phyloP scores from a whole-genome alignment of 2,797 vertebrate genomes.

The Chromis chromis region DNA sequence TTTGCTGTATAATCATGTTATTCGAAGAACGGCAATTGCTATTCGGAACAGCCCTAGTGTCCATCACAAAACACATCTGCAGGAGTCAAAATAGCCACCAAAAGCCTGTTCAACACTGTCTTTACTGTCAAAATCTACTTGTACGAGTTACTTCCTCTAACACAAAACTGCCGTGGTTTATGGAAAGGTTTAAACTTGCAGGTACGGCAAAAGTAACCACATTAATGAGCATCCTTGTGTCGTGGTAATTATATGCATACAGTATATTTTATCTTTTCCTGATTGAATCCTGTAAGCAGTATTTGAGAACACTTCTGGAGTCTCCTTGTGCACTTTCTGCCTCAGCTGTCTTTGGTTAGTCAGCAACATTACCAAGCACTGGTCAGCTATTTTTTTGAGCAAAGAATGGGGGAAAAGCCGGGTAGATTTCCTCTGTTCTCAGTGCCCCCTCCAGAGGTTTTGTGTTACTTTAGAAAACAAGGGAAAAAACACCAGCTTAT shows the following conservation, averaged over 20 bases:
- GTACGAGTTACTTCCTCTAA: neutral
- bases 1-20: conserved; percentile 4
- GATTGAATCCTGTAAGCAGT: conserved; percentile 12
- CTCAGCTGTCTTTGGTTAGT: conserved; percentile 37
- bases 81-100: neutral
- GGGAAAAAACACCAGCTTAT: neutral
- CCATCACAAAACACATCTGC: neutral
- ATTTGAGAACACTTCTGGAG: conserved; percentile 16
- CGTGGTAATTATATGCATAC: neutral
- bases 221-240: neutral
- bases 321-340: conserved; percentile 15
- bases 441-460: conserved; percentile 12
- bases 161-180: neutral
- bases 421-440: neutral
- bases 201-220: no score
- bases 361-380: conserved; percentile 44
- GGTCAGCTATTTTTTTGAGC: conserved; percentile 44
- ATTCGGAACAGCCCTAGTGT: no score
- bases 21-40: no score
- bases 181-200: conserved; percentile 9
- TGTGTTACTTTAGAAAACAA: conserved; percentile 30
- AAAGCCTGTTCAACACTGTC: neutral
- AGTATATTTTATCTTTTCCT: neutral
- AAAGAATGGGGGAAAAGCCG: neutral
- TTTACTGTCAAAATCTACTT: neutral